These are phyloP conservation scores for Caranx melampygus DNA, from an alignment of 2,113 vertebrate species.

Conservation along the genomic window DNA sequence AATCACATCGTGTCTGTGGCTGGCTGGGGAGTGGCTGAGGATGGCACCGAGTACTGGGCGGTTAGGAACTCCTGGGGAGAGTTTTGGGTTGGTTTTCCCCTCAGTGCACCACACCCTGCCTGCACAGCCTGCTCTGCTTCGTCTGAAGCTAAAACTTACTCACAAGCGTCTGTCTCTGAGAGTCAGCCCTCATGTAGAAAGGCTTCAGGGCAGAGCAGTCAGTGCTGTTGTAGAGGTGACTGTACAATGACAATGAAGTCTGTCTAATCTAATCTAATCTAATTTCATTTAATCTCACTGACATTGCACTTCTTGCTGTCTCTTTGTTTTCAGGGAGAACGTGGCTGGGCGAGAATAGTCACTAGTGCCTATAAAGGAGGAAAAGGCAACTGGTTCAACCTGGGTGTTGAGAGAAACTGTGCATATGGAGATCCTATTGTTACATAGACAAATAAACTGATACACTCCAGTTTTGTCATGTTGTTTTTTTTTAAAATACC, in stretches of 20 bases:
- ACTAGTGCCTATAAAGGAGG: slow-evolving; percentile 92
- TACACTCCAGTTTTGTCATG: neutral
- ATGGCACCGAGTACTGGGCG: slow-evolving; percentile 92
- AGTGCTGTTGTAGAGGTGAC: neutral
- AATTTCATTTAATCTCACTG: neutral
- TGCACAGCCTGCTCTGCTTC: neutral
- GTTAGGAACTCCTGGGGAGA: slow-evolving; percentile 98
- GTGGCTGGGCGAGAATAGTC: slow-evolving; percentile 94
- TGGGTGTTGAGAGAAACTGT: slow-evolving; percentile 91
- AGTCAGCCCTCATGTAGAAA: neutral
- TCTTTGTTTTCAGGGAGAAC: slow-evolving; percentile 88
- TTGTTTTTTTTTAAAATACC: neutral
- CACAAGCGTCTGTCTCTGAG: neutral
- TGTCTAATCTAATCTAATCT: no score
- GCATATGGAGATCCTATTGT: slow-evolving; percentile 90
- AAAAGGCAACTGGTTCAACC: slow-evolving; percentile 89
- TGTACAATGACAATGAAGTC: no score
- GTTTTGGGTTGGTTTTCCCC: slow-evolving; percentile 90
- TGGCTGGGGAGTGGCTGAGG: slow-evolving; percentile 88
- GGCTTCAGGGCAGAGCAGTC: neutral
- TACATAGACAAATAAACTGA: slow-evolving; percentile 51
- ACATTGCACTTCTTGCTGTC: neutral
- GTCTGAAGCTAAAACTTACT: neutral
- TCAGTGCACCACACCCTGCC: neutral
- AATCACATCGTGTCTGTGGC: slow-evolving; percentile 96